phyloP scores from a whole-genome alignment of 2,888 invertebrate genomes.

The Nowickia ferox region DNA sequence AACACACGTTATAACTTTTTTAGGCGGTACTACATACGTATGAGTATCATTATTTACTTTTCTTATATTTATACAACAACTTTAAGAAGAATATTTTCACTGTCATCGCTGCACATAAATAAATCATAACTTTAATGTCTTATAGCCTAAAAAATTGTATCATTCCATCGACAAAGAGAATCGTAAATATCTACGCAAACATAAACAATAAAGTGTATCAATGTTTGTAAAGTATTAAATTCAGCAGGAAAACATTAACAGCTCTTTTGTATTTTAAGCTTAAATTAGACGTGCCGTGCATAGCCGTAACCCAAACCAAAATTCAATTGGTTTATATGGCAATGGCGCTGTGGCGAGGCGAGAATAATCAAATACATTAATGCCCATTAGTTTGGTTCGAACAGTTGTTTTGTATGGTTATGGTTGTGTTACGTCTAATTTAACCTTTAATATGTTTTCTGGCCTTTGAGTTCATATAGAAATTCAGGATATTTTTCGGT shows the following conservation, averaged over 20 bases:
- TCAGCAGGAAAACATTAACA: slow-evolving; percentile 16
- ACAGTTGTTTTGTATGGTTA: too few relatives aligned
- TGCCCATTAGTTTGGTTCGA: too few relatives aligned
- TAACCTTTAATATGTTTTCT: too few relatives aligned
- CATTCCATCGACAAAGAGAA: neutral
- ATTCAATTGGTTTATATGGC: too few relatives aligned
- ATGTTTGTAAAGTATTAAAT: slow-evolving; percentile 34
- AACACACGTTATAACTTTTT: neutral
- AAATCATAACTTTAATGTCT: slow-evolving; percentile 27
- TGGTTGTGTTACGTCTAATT: too few relatives aligned
- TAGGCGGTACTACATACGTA: neutral
- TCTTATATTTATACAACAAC: slow-evolving; percentile 34
- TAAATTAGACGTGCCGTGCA: neutral
- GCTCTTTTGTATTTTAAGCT: slow-evolving; percentile 19
- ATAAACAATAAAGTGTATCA: slow-evolving; percentile 48
- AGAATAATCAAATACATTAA: too few relatives aligned
- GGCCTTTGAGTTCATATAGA: too few relatives aligned
- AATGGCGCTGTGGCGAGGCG: too few relatives aligned
- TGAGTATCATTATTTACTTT: neutral
- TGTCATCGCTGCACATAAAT: slow-evolving; percentile 41
- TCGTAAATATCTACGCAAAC: neutral
- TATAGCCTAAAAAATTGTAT: slow-evolving; percentile 7
- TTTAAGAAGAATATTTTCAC: slow-evolving; percentile 28
- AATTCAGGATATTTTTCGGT: too few relatives aligned
- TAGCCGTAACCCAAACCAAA: too few relatives aligned